Evolutionary conservation across 1,140 invertebrate genomes (phyloP), one percentile per base, ranked within the genome.

Genomic region (Atta cephalotes): DNA sequence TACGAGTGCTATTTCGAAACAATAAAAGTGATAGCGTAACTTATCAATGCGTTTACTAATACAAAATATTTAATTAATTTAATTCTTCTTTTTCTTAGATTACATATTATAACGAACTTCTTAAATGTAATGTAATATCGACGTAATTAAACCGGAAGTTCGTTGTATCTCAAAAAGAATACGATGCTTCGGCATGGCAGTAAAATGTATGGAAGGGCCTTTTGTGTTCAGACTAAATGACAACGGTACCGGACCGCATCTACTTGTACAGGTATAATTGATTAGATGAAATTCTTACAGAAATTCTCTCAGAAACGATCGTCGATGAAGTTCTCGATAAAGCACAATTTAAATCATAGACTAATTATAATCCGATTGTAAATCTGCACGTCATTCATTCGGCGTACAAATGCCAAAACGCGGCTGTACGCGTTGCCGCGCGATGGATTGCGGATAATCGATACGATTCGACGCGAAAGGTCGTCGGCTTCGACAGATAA

Each of bases 171-270:
- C n/a, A 62, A 53, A 58, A 35, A 39, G 39, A 77, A 21, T 89
- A 91, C 49, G 53, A 85, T 92, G 85, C 28, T 70, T 66, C 87
- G 86, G 65, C 51, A 93, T 93, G 92, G 90, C 89, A 78, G 91
- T 93, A 85, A 92, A 91, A 84, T 93, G 74, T 76, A 76, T 91
- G 87, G 96, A 97, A 87, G 97, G 97, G 68, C 97, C 97, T 49
- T 97, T 97, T 92, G 95, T 97, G 88, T 97, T 97, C 92, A 95
- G 97, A 71, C 93, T 97, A 53, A 97, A 97, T 92, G 97, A 98
- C 91, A 97, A 97, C 92, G 97, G 97, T 21, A 95, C 95, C 66
- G 97, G 97, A 90, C 97, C 97, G 18, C 97, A 97, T 94, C 95
- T 98, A 56, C 95, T 98, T 28, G 95, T 96, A 6, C 97, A 98